Base-by-base conservation (phyloP, 1,140 invertebrate species). In the Melipona quadrifasciata region DNA sequence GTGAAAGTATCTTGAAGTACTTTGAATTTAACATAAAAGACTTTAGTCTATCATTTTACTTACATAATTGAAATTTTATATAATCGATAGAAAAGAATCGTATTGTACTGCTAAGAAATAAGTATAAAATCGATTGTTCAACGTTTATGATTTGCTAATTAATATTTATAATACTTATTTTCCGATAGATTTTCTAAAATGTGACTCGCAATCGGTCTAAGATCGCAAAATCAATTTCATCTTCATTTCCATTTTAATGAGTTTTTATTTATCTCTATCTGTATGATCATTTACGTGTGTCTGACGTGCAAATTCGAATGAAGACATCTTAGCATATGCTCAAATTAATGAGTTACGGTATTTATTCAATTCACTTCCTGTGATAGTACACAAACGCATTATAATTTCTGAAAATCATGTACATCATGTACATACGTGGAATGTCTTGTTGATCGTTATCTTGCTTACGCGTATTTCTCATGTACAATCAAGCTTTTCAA, bases 1-100 rank as follows among this genome's bases (percentile, higher is more conserved):
- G 53, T 80, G 55, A 61, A 80, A 71, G 34, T 71, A 70, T 70
- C 51, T 6, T 34, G 27, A 71, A 58, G 21, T 17, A 47, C 31
- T 19, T 8, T 8, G 31, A 57, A 55, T 80, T 57, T 17, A 68
- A n/a, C 6, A 17, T 55, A 53, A 55, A 55, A n/a, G 21, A 24
- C 21, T 58, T 31, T 8, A 21, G 5, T 14, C 14, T 57, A 34
- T 17, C 6, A 12, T 4, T 58, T 39, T 75, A 6, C 53, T 58
- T 39, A n/a, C 10, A 21, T 53, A n/a, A 11, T 16, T 65, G n/a
- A 65, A 78, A 67, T 53, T 51, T 51, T 53, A 17, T 57, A 3
- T 1, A 27, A 57, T 12, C 17, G 21, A n/a, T 70, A 14, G 34
- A 3, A 31, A 19, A 16, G 27, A 14, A 6, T 58, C 57, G 24